Conservation (phyloP, 2,888 invertebrate genomes). For the Caenorhabditis macrosperma region DNA sequence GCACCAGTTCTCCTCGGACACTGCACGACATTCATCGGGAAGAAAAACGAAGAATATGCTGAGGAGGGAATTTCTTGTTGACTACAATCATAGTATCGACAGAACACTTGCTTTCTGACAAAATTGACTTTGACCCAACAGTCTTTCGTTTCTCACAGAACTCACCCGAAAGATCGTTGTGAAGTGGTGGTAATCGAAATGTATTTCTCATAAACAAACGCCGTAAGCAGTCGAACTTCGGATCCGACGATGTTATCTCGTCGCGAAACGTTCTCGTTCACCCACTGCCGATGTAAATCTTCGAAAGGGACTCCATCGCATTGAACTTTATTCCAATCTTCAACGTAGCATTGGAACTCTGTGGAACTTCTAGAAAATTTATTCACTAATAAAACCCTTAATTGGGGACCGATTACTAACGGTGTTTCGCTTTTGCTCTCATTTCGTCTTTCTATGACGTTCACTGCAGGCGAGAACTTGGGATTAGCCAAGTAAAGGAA, state of each 20-base stretch:
- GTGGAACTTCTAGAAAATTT: too few relatives aligned
- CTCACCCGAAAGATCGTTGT: slow-evolving; percentile 32
- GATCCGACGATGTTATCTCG: slow-evolving; percentile 43
- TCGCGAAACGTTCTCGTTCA: slow-evolving; percentile 25
- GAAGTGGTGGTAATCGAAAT: slow-evolving; percentile 35
- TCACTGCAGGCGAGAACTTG: neutral
- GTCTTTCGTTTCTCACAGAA: neutral
- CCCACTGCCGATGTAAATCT: slow-evolving; percentile 28
- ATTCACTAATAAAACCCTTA: too few relatives aligned
- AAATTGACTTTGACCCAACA: neutral
- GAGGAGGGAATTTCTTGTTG: slow-evolving; percentile 21
- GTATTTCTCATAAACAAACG: slow-evolving; percentile 31
- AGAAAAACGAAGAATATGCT: slow-evolving; percentile 21
- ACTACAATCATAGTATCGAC: slow-evolving; percentile 27
- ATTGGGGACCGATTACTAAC: too few relatives aligned
- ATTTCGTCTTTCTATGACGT: neutral
- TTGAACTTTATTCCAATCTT: slow-evolving; percentile 33
- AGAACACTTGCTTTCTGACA: slow-evolving; percentile 12
- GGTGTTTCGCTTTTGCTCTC: neutral
- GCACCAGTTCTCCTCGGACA: slow-evolving; percentile 28
- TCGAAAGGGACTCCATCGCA: slow-evolving; percentile 10
- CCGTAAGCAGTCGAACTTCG: slow-evolving; percentile 23
- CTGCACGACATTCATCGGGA: slow-evolving; percentile 31
- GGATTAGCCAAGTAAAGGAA: neutral
- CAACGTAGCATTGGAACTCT: slow-evolving; percentile 16